These are phyloP conservation scores for Rhogogaster chlorosoma DNA, from an alignment of 2,888 invertebrate species.

Conservation along the genomic window DNA sequence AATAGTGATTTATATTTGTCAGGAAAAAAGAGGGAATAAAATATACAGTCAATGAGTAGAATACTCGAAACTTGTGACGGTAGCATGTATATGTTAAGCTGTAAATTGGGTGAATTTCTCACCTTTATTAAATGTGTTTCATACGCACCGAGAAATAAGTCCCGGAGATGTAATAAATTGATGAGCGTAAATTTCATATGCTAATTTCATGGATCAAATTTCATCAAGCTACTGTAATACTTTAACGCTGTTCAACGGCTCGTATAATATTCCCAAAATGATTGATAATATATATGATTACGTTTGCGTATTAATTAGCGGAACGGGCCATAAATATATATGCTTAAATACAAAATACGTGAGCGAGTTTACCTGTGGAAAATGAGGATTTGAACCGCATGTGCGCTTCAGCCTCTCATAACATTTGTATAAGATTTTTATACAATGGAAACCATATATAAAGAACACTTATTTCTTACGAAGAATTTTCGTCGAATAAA, in stretches of 20 bases:
- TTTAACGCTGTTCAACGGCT: neutral
- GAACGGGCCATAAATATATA: neutral
- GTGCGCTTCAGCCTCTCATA: neutral
- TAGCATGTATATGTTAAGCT: neutral
- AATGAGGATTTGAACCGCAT: neutral
- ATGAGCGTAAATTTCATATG: constrained; percentile 18
- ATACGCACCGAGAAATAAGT: constrained; percentile 2
- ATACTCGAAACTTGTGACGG: neutral
- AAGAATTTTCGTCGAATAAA: neutral
- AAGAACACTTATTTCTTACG: constrained; percentile 8
- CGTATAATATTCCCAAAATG: neutral
- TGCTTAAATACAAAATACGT: neutral
- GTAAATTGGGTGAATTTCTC: neutral
- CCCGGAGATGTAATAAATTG: constrained; percentile 1
- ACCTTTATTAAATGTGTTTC: neutral
- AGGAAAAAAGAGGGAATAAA: neutral
- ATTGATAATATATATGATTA: neutral
- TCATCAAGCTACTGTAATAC: constrained; percentile 5
- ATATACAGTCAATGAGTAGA: neutral
- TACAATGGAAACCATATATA: constrained; percentile 11
- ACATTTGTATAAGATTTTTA: neutral
- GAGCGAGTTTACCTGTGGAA: neutral
- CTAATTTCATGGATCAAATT: neutral
- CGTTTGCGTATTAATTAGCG: neutral
- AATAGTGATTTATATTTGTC: neutral